These are phyloP conservation scores for Hippocampus guttulatus DNA, from an alignment of 2,113 vertebrate species.

Conservation along the genomic window DNA sequence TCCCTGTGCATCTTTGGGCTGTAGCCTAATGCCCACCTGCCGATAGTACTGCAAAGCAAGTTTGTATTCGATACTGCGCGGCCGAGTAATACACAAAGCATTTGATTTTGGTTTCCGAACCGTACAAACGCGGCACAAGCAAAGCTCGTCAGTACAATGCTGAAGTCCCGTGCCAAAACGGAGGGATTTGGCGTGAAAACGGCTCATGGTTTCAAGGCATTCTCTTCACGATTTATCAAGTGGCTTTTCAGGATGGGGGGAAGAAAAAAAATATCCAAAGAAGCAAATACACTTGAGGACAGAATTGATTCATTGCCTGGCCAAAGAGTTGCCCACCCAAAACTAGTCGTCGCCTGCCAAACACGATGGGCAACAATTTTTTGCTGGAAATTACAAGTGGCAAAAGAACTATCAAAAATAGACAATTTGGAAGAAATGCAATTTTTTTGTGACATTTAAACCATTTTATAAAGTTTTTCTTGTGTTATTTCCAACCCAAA, in stretches of 20 bases:
- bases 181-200: constrained; percentile 56
- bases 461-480: no score
- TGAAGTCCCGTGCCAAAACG: constrained; percentile 53
- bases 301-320: background rate
- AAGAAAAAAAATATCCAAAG: constrained; percentile 20
- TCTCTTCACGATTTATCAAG: constrained; percentile 51
- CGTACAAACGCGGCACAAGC: constrained; percentile 47
- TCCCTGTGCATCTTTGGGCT: constrained; percentile 54
- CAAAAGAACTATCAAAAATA: no score
- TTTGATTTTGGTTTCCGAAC: constrained; percentile 23
- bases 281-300: constrained; percentile 19
- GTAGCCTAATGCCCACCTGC: constrained; percentile 53
- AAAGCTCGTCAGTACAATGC: constrained; percentile 59
- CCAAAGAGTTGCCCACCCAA: background rate
- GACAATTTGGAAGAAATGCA: no score
- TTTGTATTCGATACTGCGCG: background rate
- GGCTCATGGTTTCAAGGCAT: constrained; percentile 56
- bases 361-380: no score
- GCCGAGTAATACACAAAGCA: constrained; percentile 29
- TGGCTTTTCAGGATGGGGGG: constrained; percentile 44
- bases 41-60: constrained; percentile 46
- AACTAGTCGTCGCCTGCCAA: no score
- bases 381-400: no score
- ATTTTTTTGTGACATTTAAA: no score
- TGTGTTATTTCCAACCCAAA: background rate